Evolutionary conservation across 2,888 invertebrate genomes (phyloP).

Genomic region (Stenolophus ochropezus): DNA sequence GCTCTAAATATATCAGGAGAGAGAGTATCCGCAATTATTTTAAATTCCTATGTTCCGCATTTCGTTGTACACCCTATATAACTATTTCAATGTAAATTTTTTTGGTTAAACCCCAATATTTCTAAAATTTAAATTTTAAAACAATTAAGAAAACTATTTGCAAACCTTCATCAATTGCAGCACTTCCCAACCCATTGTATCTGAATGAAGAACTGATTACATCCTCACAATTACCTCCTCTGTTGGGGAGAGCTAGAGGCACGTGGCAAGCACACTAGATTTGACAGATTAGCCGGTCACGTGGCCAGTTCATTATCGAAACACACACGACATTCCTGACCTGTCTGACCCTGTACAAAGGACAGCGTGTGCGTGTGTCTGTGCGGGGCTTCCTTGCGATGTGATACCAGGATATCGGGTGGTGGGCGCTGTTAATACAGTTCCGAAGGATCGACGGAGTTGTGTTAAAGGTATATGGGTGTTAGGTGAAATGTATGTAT

Average conservation of each 20-base stretch:
- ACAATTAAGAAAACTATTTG: not conserved
- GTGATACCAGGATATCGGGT: constrained; percentile 41
- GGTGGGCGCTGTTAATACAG: not conserved
- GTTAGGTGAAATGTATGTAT: too few relatives aligned
- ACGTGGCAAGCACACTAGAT: constrained; percentile 61
- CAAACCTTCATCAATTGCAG: too few relatives aligned
- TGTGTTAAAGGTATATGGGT: too few relatives aligned
- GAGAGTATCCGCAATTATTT: too few relatives aligned
- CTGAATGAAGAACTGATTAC: not conserved
- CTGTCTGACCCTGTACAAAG: constrained; percentile 5
- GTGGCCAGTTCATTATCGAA: constrained; percentile 64
- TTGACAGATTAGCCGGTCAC: constrained; percentile 63
- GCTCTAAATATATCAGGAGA: too few relatives aligned
- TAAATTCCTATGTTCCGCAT: too few relatives aligned
- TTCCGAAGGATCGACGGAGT: not conserved
- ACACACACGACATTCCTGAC: constrained; percentile 50
- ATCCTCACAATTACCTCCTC: not conserved
- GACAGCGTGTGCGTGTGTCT: constrained; percentile 12
- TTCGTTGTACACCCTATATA: too few relatives aligned
- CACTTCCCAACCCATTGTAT: not conserved
- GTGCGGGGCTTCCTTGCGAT: not conserved
- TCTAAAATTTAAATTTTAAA: not conserved
- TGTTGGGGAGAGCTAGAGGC: not conserved
- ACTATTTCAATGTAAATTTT: too few relatives aligned
- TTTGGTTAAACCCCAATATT: too few relatives aligned